phyloP scores from a whole-genome alignment of 2,113 vertebrate genomes.

The Cyanoderma ruficeps region DNA sequence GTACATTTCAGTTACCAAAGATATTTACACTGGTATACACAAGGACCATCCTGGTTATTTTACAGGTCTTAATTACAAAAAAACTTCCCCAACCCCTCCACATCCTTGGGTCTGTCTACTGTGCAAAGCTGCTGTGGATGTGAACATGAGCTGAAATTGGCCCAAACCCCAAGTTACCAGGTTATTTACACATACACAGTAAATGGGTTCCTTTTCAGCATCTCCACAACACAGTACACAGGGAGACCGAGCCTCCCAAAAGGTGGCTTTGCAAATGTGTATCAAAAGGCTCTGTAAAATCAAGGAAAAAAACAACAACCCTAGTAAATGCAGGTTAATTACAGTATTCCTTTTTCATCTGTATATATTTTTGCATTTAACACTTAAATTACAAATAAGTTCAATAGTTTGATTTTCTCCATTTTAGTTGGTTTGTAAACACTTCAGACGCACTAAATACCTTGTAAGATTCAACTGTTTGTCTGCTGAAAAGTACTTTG shows the following conservation, averaged over 20 bases:
- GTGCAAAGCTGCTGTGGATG: conserved; percentile 73
- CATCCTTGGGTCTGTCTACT: conserved; percentile 68
- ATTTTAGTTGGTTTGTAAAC: conserved; percentile 77
- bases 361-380: conserved; percentile 73
- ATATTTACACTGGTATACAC: conserved; percentile 90
- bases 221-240: conserved; percentile 74
- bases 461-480: conserved; percentile 69
- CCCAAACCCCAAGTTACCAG: conserved; percentile 69
- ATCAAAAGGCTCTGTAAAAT: conserved; percentile 78
- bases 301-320: conserved; percentile 46
- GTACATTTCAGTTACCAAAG: conserved; percentile 91
- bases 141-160: conserved; percentile 66
- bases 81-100: neutral
- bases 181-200: conserved; percentile 86
- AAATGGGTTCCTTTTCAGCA: conserved; percentile 77
- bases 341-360: conserved; percentile 75
- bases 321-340: conserved; percentile 76
- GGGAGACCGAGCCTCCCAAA: conserved; percentile 59
- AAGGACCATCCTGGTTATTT: conserved; percentile 82
- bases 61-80: conserved; percentile 83
- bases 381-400: conserved; percentile 73
- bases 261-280: conserved; percentile 71
- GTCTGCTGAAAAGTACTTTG: conserved; percentile 71
- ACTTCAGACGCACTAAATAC: conserved; percentile 76
- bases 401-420: conserved; percentile 69